Evolutionary conservation across 2,888 invertebrate genomes (phyloP).

Genomic region (Acrocera orbiculus): DNA sequence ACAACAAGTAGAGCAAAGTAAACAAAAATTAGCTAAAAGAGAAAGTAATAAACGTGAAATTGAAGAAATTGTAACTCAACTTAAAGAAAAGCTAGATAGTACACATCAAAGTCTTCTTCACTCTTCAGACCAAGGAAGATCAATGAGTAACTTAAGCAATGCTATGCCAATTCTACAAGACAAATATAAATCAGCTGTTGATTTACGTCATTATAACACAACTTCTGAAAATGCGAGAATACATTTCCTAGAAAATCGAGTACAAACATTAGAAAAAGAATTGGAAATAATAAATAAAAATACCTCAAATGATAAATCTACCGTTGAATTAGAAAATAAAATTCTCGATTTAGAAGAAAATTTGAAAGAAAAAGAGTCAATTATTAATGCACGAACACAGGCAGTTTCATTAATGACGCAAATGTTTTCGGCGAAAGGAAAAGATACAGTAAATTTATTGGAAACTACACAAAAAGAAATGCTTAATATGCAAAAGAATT

Average conservation of each 20-base stretch:
- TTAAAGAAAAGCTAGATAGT: constrained; percentile 37
- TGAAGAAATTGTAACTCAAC: constrained; percentile 35
- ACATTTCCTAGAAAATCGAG: constrained; percentile 25
- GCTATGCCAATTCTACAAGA: constrained; percentile 16
- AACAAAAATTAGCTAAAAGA: constrained; percentile 35
- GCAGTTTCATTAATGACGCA: constrained; percentile 61
- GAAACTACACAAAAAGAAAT: constrained; percentile 69
- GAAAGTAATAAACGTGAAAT: constrained; percentile 35
- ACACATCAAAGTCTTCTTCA: constrained; percentile 28
- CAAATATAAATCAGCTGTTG: constrained; percentile 24
- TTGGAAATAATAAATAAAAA: constrained; percentile 20
- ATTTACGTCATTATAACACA: constrained; percentile 15
- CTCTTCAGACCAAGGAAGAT: constrained; percentile 25
- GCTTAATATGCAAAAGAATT: constrained; percentile 59
- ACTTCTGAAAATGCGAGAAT: constrained; percentile 23
- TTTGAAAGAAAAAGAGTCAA: constrained; percentile 64
- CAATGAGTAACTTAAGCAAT: constrained; percentile 26
- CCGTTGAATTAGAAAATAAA: constrained; percentile 15
- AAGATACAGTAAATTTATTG: constrained; percentile 49
- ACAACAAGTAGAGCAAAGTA: constrained; percentile 38
- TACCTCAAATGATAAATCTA: constrained; percentile 11
- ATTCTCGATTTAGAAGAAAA: constrained; percentile 70
- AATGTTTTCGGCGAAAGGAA: constrained; percentile 41
- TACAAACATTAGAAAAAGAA: constrained; percentile 24
- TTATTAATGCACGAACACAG: constrained; percentile 63